Percentiles rank a stretch among this genome's conserved stretches.
Evolutionary conservation across 23 tunicate genomes (phyloP).

Genomic region (Phallusia fumigata): DNA sequence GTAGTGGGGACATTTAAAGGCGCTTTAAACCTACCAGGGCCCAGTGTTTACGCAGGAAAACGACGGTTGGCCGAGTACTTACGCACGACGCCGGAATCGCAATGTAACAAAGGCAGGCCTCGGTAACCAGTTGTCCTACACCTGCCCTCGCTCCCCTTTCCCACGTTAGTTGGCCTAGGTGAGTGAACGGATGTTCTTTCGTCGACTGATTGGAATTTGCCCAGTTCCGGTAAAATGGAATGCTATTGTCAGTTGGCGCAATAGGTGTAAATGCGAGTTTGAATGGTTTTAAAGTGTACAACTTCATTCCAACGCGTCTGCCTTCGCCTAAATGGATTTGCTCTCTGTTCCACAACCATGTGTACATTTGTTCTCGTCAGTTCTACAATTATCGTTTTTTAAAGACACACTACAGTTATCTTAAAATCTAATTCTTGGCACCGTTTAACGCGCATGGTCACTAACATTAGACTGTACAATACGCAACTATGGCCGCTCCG

Average conservation of each 20-base stretch:
- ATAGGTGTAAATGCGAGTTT: too few species aligned
- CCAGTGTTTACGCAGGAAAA: background rate
- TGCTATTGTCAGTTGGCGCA: background rate
- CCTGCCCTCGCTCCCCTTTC: conserved; percentile 12
- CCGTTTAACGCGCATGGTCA: too few species aligned
- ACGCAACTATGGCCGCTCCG: too few species aligned
- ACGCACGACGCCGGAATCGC: conserved; percentile 1
- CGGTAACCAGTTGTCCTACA: conserved; percentile 6
- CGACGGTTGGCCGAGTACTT: conserved; percentile 8
- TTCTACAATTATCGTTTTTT: too few species aligned
- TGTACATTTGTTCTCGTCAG: too few species aligned
- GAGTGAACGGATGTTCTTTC: background rate
- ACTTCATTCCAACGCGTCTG: too few species aligned
- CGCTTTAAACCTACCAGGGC: background rate
- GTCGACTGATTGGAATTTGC: background rate
- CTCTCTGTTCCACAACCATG: too few species aligned
- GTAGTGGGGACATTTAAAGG: background rate
- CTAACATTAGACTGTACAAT: too few species aligned
- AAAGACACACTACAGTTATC: too few species aligned
- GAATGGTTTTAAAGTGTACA: too few species aligned
- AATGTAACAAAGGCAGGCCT: background rate
- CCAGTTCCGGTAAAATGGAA: background rate
- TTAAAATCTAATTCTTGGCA: too few species aligned
- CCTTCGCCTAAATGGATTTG: too few species aligned
- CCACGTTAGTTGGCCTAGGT: background rate